Percentiles rank a stretch among this genome's conserved stretches.
Evolutionary conservation across 2,113 vertebrate species (phyloP).

Genomic region (Stigmatopora nigra): DNA sequence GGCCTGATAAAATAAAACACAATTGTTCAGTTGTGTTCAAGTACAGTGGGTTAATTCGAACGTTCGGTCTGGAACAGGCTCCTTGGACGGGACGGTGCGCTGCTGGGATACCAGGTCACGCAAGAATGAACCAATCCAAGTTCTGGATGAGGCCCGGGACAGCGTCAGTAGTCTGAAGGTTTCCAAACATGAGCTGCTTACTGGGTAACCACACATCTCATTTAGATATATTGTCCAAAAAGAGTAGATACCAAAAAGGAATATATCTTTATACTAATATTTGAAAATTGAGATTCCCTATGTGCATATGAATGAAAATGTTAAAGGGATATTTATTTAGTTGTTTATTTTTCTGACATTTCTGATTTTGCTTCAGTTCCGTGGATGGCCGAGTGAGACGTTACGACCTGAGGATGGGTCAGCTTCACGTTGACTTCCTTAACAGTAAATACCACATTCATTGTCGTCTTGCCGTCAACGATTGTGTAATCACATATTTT

Average conservation of each 20-base stretch:
- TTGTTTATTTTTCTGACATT: background rate
- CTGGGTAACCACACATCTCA: slow-evolving; percentile 68
- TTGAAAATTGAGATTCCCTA: no score
- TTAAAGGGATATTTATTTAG: no score
- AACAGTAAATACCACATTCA: slow-evolving; percentile 71
- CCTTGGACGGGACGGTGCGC: slow-evolving; percentile 81
- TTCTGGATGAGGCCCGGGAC: slow-evolving; percentile 80
- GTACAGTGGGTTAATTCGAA: no score
- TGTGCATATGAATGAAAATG: no score
- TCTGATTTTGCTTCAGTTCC: slow-evolving; percentile 63
- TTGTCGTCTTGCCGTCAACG: background rate
- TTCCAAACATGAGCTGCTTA: slow-evolving; percentile 78
- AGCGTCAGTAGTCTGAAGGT: slow-evolving; percentile 87
- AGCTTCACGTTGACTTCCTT: slow-evolving; percentile 81
- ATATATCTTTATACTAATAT: no score
- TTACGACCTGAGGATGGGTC: slow-evolving; percentile 84
- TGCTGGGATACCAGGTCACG: slow-evolving; percentile 90
- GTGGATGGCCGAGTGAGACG: slow-evolving; percentile 74
- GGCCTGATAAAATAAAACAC: slow-evolving; percentile 26
- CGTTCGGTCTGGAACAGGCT: slow-evolving; percentile 62
- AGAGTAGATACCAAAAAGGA: background rate
- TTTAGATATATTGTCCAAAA: background rate
- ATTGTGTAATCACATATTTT: background rate
- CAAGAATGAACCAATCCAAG: slow-evolving; percentile 77
- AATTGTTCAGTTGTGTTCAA: background rate